Evolutionary conservation across 2,888 invertebrate genomes (phyloP).

Genomic region (Amiota communis): DNA sequence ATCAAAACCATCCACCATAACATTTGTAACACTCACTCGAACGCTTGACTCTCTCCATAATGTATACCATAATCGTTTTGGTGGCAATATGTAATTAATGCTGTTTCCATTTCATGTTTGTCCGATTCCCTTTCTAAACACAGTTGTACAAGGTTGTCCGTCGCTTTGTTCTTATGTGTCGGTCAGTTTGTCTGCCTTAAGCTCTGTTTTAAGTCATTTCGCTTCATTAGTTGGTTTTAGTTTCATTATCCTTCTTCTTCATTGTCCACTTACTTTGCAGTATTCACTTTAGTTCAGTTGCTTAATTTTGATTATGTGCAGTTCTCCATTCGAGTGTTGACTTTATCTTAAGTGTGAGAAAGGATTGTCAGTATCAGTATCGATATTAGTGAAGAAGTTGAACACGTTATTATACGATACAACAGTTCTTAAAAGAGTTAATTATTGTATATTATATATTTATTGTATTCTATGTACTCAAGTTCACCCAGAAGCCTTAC

Average conservation of each 20-base stretch:
- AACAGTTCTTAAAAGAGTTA: too few species aligned
- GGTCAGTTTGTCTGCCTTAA: slow-evolving; percentile 3
- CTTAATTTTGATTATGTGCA: slow-evolving; percentile 24
- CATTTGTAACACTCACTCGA: too few species aligned
- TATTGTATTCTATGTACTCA: too few species aligned
- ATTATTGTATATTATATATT: too few species aligned
- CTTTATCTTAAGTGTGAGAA: too few species aligned
- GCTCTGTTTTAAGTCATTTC: slow-evolving; percentile 12
- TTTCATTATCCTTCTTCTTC: neutral
- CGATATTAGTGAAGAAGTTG: too few species aligned
- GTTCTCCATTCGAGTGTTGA: too few species aligned
- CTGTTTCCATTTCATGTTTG: neutral
- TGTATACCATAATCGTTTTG: neutral
- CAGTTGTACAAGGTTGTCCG: neutral
- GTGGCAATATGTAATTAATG: neutral
- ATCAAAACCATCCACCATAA: too few species aligned
- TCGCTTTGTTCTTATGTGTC: neutral
- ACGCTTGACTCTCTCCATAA: too few species aligned
- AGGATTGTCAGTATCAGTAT: too few species aligned
- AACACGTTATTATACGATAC: too few species aligned
- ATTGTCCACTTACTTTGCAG: neutral
- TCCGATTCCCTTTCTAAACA: neutral
- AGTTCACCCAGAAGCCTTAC: too few species aligned
- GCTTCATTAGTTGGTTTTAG: slow-evolving; percentile 21
- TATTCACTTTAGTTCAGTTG: neutral